Conservation (phyloP, 2,888 invertebrate species). For the Ashinkailepas kermadecensis region DNA sequence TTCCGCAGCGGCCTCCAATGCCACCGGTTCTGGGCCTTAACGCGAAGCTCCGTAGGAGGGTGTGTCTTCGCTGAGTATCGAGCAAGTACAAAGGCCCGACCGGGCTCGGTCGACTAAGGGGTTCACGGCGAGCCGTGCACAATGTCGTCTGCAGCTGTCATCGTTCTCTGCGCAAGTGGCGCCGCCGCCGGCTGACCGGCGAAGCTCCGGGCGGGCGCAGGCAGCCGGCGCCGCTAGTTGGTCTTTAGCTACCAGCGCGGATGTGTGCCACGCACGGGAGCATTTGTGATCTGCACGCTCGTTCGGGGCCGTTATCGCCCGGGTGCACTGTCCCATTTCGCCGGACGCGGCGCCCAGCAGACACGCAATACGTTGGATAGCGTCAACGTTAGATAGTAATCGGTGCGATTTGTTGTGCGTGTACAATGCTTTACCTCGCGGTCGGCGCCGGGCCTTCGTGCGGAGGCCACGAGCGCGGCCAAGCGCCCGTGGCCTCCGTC, state of each 20-base stretch:
- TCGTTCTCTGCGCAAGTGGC: not conserved
- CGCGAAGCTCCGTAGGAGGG: not conserved
- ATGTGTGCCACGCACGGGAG: not conserved
- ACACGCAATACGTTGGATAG: not conserved
- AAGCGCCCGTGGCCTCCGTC: too few relatives aligned
- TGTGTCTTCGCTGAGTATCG: not conserved
- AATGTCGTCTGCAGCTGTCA: not conserved
- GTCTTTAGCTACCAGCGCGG: too few relatives aligned
- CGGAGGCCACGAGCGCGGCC: too few relatives aligned
- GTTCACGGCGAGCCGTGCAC: not conserved
- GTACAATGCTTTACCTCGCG: not conserved
- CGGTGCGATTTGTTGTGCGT: not conserved
- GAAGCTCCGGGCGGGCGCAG: not conserved
- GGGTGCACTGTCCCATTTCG: not conserved
- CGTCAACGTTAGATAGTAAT: not conserved
- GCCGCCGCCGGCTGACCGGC: not conserved
- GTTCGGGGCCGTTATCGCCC: not conserved
- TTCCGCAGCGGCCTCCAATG: too few relatives aligned
- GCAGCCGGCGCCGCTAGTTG: too few relatives aligned
- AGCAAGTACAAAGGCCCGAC: not conserved
- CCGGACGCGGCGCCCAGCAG: not conserved
- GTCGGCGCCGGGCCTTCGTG: not conserved
- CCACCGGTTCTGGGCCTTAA: too few relatives aligned
- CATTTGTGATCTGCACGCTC: not conserved
- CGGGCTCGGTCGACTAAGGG: not conserved